Percentiles rank a stretch among this genome's conserved stretches.
These are phyloP conservation scores for Hypotaenidia philippensis DNA, from an alignment of 2,797 vertebrate genomes.

Conservation along the genomic window DNA sequence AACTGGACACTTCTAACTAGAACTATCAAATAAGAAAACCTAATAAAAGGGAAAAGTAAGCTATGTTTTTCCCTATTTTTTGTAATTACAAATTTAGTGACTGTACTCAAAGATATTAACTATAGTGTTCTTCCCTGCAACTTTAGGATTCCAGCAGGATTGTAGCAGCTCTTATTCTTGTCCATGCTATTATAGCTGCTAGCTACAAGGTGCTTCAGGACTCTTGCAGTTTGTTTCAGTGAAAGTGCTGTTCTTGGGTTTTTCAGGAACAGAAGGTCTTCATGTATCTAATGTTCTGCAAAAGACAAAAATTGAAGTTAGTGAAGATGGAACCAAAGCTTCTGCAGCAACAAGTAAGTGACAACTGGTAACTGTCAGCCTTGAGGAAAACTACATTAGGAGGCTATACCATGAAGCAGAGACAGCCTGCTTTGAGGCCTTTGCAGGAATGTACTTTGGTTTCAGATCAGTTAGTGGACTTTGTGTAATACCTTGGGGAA, in stretches of 20 bases:
- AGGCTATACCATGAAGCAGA: background rate
- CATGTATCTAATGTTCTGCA: conserved; percentile 90
- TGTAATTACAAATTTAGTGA: background rate
- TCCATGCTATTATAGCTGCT: background rate
- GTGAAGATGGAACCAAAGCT: conserved; percentile 96
- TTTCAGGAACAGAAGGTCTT: conserved; percentile 83
- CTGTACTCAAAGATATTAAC: background rate
- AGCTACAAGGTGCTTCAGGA: background rate
- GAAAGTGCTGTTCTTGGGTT: background rate
- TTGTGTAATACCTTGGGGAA: background rate
- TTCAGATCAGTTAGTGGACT: background rate
- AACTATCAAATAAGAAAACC: background rate
- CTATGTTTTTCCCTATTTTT: background rate
- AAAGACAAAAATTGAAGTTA: conserved; percentile 95
- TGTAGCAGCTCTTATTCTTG: background rate
- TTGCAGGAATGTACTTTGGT: background rate
- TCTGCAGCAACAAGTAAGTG: conserved; percentile 91
- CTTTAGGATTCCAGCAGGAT: background rate
- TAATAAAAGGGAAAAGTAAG: background rate
- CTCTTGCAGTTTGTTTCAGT: background rate
- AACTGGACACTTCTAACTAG: background rate
- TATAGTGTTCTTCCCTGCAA: background rate
- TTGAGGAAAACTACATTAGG: background rate
- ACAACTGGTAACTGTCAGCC: background rate
- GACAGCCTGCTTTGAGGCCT: background rate